These are phyloP conservation scores for Griposia aprilina DNA, from an alignment of 2,888 invertebrate genomes.

Conservation along the genomic window DNA sequence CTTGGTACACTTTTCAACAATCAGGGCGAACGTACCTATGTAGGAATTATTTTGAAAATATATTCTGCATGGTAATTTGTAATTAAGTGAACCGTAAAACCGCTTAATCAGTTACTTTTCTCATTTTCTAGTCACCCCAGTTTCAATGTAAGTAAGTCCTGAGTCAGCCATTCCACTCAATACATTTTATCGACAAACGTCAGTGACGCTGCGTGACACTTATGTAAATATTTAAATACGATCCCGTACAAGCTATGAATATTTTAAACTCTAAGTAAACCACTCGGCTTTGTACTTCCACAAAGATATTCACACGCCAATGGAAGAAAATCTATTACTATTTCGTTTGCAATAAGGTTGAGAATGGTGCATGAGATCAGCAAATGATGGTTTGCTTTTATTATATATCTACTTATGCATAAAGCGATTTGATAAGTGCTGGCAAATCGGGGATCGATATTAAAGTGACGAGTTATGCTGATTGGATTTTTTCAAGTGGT, in stretches of 20 bases:
- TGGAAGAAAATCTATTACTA: conserved; percentile 80
- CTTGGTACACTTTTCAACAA: background rate
- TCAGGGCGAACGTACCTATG: background rate
- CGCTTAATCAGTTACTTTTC: conserved; percentile 60
- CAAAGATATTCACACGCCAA: conserved; percentile 81
- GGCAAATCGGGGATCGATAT: conserved; percentile 89
- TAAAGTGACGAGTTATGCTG: conserved; percentile 90
- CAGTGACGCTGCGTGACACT: conserved; percentile 90
- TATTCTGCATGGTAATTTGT: background rate
- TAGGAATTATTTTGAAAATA: background rate
- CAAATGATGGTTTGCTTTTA: conserved; percentile 74
- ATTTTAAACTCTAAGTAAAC: conserved; percentile 91
- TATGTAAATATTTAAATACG: conserved; percentile 92
- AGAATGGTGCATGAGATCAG: conserved; percentile 73
- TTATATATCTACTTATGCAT: conserved; percentile 87
- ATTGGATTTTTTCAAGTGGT: conserved; percentile 90
- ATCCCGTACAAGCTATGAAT: conserved; percentile 91
- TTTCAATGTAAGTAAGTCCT: conserved; percentile 64
- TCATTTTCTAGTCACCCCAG: conserved; percentile 62
- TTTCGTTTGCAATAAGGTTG: conserved; percentile 76
- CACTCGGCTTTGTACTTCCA: conserved; percentile 85
- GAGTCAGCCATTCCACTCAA: conserved; percentile 85
- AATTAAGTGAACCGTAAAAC: conserved; percentile 27
- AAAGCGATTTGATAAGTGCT: conserved; percentile 89
- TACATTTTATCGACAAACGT: conserved; percentile 89